Percentiles rank a stretch among this genome's conserved stretches.
Evolutionary conservation across 2,888 invertebrate species (phyloP).

Genomic region (Dinocampus coccinellae): DNA sequence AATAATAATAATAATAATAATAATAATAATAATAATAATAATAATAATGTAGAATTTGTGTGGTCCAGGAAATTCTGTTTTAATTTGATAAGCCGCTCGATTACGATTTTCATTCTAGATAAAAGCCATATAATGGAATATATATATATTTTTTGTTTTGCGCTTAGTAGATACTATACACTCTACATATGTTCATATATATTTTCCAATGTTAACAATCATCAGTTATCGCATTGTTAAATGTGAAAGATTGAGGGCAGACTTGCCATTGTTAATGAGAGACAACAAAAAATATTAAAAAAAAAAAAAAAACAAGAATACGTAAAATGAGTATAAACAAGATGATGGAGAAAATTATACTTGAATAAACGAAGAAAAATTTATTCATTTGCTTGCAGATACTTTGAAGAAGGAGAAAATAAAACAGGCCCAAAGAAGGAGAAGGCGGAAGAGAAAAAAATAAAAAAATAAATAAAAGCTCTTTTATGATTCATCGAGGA

Average conservation of each 20-base stretch:
- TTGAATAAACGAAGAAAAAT: background rate
- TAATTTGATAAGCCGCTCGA: conserved; percentile 47
- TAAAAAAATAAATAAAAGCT: background rate
- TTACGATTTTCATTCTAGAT: conserved; percentile 51
- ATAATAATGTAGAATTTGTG: conserved; percentile 13
- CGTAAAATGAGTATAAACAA: background rate
- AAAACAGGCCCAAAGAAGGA: background rate
- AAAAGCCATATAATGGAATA: conserved; percentile 41
- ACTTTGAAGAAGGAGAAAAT: too few species aligned
- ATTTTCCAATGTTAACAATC: conserved; percentile 10
- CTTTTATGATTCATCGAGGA: conserved; percentile 10
- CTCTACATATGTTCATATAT: conserved; percentile 4
- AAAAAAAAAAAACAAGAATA: background rate
- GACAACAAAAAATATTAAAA: background rate
- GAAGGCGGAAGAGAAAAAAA: background rate
- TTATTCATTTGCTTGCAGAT: background rate
- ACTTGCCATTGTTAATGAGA: background rate
- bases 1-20: background rate
- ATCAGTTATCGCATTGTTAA: conserved; percentile 17
- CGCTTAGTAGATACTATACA: conserved; percentile 24
- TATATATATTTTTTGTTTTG: conserved; percentile 34
- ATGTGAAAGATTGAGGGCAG: conserved; percentile 16
- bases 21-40: conserved; percentile 12
- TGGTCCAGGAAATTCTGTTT: conserved; percentile 10
- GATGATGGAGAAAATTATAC: background rate